Percentiles rank a stretch among this genome's conserved stretches.
Conservation (phyloP, 2,888 invertebrate genomes). For the Atethmia centrago region DNA sequence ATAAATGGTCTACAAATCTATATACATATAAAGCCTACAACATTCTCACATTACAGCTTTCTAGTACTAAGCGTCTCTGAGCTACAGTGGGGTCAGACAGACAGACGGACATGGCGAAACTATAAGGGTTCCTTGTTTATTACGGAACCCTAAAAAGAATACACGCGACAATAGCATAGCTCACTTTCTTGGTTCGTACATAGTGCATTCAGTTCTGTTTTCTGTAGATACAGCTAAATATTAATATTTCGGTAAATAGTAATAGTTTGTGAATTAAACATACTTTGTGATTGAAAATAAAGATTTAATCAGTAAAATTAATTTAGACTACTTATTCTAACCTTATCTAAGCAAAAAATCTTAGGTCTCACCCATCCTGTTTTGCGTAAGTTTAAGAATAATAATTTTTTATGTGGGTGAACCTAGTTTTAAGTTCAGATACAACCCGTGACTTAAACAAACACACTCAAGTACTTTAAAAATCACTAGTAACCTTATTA, state of each 20-base stretch:
- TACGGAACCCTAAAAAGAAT: no score
- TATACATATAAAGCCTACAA: no score
- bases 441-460: background rate
- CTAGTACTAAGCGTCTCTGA: no score
- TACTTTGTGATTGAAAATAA: slow-evolving; percentile 1
- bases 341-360: background rate
- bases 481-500: no score
- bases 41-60: no score
- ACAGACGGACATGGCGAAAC: no score
- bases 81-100: no score
- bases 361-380: background rate
- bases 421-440: background rate
- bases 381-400: background rate
- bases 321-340: no score
- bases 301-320: no score
- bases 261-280: background rate
- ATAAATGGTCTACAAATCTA: no score
- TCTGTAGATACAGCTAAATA: background rate
- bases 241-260: background rate
- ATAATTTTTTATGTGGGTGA: background rate
- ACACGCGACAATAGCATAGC: background rate
- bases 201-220: background rate
- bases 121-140: no score
- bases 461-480: background rate
- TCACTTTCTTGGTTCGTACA: background rate